Conservation (phyloP, 2,113 vertebrate genomes). For the Delphinus delphis region DNA sequence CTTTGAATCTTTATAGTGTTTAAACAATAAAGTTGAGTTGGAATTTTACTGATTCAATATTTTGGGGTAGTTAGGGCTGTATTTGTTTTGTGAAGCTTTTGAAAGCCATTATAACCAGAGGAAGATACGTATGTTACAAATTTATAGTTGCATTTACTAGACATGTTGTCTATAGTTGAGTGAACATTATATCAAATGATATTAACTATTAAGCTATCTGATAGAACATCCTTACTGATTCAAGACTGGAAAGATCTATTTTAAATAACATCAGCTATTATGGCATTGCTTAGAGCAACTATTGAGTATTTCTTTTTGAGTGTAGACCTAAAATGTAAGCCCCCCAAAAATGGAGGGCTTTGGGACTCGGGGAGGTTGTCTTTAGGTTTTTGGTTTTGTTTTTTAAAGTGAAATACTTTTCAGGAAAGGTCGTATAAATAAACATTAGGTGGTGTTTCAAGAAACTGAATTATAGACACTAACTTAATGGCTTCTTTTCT, state of each 20-base stretch:
- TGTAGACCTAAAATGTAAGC: not conserved
- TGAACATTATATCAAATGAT: not conserved
- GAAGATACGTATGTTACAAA: not conserved
- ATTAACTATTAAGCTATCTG: not conserved
- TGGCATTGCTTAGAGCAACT: not conserved
- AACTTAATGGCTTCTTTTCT: conserved; percentile 32
- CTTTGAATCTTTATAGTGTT: not conserved
- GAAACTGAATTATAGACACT: not conserved
- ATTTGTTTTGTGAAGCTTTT: conserved; percentile 7
- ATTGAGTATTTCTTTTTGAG: not conserved
- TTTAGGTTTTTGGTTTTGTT: not conserved
- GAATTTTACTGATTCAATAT: not conserved
- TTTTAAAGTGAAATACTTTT: not conserved
- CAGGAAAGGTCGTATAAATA: not conserved
- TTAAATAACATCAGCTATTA: not conserved
- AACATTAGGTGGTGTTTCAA: not conserved
- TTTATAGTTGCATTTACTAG: not conserved
- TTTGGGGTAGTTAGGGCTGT: not conserved
- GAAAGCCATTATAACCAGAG: not conserved
- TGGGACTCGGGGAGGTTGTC: not conserved
- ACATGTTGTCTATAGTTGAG: not conserved
- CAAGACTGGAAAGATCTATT: not conserved
- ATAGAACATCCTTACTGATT: not conserved
- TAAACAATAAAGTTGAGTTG: not conserved
- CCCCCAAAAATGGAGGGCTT: not conserved